These are phyloP conservation scores for Argyresthia albistria DNA, from an alignment of 2,888 invertebrate species.

Conservation along the genomic window DNA sequence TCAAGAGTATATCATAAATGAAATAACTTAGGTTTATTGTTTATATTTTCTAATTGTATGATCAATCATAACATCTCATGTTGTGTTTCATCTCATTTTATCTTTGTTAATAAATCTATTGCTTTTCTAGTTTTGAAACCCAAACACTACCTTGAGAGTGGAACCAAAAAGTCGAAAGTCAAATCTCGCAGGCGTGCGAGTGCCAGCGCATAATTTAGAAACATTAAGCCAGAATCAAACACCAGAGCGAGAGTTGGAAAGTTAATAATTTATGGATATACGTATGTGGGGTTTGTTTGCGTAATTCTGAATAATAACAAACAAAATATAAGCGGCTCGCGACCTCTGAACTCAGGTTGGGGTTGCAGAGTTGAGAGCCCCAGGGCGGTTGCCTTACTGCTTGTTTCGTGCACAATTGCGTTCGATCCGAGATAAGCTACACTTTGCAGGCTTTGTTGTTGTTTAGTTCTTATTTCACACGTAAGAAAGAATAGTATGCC, in stretches of 20 bases:
- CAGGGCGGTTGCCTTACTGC: constrained; percentile 1
- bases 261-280: constrained; percentile 42
- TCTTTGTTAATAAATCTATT: too few species aligned
- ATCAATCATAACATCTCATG: too few species aligned
- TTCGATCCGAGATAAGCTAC: not conserved
- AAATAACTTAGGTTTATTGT: too few species aligned
- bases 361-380: constrained; percentile 13
- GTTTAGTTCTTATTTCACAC: too few species aligned
- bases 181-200: not conserved
- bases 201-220: constrained; percentile 5
- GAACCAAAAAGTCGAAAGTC: too few species aligned
- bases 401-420: not conserved
- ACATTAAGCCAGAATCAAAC: constrained; percentile 22
- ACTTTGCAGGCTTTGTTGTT: not conserved
- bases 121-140: too few species aligned
- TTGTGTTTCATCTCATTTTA: too few species aligned
- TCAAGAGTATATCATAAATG: too few species aligned
- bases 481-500: too few species aligned
- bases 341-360: constrained; percentile 1
- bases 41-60: too few species aligned
- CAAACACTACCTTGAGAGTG: too few species aligned
- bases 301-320: constrained; percentile 58
- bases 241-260: constrained; percentile 40
- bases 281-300: constrained; percentile 31
- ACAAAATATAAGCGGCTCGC: constrained; percentile 30